phyloP scores from a whole-genome alignment of 2,797 vertebrate species.

The Chaenodraco wilsoni region DNA sequence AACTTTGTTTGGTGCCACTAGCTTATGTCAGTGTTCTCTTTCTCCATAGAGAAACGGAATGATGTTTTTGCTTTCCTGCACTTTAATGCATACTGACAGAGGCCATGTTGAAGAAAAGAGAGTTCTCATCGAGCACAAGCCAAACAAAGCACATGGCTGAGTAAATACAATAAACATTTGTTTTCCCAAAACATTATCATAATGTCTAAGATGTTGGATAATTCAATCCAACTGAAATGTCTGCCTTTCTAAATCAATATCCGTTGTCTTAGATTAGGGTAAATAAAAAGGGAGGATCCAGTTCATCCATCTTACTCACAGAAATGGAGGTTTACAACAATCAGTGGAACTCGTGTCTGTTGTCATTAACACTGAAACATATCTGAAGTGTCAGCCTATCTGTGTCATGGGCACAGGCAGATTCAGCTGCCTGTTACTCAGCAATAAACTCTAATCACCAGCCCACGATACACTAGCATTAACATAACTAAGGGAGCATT shows the following conservation, averaged over 20 bases:
- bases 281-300: not conserved
- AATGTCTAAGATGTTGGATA: not conserved
- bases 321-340: constrained; percentile 4
- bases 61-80: too few relatives aligned
- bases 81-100: too few relatives aligned
- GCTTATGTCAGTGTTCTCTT: not conserved
- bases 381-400: constrained; percentile 4
- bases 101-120: too few relatives aligned
- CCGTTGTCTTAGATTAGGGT: constrained; percentile 2
- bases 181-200: not conserved
- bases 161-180: not conserved
- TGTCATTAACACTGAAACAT: not conserved
- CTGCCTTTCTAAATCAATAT: not conserved
- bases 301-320: not conserved
- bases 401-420: not conserved
- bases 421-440: constrained; percentile 8
- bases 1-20: not conserved
- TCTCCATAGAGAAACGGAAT: not conserved
- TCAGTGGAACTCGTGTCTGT: not conserved
- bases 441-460: not conserved
- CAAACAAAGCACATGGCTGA: not conserved
- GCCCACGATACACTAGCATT: not conserved
- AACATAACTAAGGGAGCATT: not conserved
- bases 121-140: too few relatives aligned
- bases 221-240: not conserved